Evolutionary conservation across 2,888 invertebrate genomes (phyloP), one percentile per base, ranked within the genome.

Genomic region (Parochlus steinenii): DNA sequence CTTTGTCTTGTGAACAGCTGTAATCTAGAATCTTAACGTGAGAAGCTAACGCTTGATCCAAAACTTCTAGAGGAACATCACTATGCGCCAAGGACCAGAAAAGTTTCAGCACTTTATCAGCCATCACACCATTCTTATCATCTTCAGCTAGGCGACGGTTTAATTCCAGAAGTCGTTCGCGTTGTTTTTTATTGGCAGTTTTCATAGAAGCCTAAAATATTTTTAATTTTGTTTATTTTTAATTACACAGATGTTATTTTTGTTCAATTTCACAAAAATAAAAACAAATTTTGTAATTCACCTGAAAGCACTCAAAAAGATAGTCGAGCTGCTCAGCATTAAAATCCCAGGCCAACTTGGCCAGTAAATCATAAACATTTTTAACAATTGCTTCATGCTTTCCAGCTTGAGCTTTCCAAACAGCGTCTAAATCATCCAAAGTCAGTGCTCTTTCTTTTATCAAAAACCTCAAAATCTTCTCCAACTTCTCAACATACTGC

Each of bases 301-400:
- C 85, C 71, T 90, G 87, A 62, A 93, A 95, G 61, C 93, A 92
- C 51, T 89, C 90, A 62, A 97, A 95, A 20, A 97, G 67, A 61
- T 95, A 92, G 55, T 95, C 95, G 32, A 97, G 65, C 56, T 97
- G 95, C 55, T 93, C 92, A 2, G 93, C 89, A 43, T 87, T 86
- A 56, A 97, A 95, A 57, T 95, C 95, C 93, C 93, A 95, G 1
- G 97, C 95, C 33, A 97, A 64, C 60, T 95, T 95, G 7, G 95
- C 92, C 39, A 97, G 59, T 44, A 97, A 63, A 55, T 95, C 95
- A 54, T 97, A 95, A 26, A 97, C 81, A 55, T 97, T 97, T 59
- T 90, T 95, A 6, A 95, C 95, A 47, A 97, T 97, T 6, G 93
- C 93, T 58, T 95, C 95, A 56, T 95, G 95, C 61, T 95, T 95